Conservation (phyloP, 2,888 invertebrate genomes). For the Dugesia japonica region DNA sequence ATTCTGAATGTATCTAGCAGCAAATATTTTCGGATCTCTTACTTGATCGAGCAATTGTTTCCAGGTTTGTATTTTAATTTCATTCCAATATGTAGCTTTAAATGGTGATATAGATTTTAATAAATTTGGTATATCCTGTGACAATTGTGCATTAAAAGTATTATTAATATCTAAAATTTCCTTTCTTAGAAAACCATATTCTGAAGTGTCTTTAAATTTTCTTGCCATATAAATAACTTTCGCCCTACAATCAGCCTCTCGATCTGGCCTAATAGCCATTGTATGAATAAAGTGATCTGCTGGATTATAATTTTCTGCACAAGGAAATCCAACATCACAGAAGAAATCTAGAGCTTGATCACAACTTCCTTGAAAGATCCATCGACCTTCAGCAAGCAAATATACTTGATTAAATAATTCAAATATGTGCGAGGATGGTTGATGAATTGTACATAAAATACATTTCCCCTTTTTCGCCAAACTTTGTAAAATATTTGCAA, state of each 20-base stretch:
- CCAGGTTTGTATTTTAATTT: conserved; percentile 25
- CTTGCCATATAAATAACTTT: conserved; percentile 25
- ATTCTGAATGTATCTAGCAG: conserved; percentile 5
- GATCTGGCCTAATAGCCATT: conserved; percentile 22
- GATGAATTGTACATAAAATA: conserved; percentile 23
- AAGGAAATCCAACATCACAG: background rate
- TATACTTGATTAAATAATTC: background rate
- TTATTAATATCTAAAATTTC: background rate
- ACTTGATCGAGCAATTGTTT: conserved; percentile 17
- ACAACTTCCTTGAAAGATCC: conserved; percentile 9
- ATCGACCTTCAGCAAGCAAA: conserved; percentile 22
- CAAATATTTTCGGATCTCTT: conserved; percentile 21
- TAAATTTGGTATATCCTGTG: background rate
- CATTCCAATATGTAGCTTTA: conserved; percentile 21
- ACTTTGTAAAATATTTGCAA: background rate
- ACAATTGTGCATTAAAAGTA: background rate
- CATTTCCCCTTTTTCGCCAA: conserved; percentile 10
- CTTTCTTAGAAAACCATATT: background rate
- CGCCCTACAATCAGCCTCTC: conserved; percentile 8
- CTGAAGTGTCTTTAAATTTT: conserved; percentile 12
- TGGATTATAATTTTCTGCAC: conserved; percentile 27
- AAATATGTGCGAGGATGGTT: conserved; percentile 21
- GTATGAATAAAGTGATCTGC: conserved; percentile 29
- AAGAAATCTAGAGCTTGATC: conserved; percentile 26
- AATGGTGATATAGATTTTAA: background rate